These are phyloP conservation scores for Coelogynopora nodosa DNA, from an alignment of 2,888 invertebrate genomes.

Conservation along the genomic window DNA sequence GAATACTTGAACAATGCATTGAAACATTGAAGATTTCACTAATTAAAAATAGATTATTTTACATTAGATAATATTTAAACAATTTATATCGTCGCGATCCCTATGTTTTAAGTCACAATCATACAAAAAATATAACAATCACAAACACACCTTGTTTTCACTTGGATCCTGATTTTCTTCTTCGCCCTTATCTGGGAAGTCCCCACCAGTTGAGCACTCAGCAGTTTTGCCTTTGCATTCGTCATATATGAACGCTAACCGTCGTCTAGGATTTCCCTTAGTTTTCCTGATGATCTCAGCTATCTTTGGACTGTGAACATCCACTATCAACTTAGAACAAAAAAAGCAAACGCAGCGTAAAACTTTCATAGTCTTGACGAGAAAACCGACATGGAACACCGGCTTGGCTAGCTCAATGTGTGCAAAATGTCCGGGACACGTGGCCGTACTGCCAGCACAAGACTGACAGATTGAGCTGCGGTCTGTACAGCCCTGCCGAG, in stretches of 20 bases:
- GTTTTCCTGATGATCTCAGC: constrained; percentile 91
- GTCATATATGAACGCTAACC: constrained; percentile 91
- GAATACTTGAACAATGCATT: too few species aligned
- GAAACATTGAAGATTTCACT: too few species aligned
- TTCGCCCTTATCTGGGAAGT: constrained; percentile 60
- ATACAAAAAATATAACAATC: too few species aligned
- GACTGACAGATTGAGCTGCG: constrained; percentile 66
- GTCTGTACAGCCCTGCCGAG: constrained; percentile 92
- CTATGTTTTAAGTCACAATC: too few species aligned
- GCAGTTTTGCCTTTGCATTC: constrained; percentile 92
- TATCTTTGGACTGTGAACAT: constrained; percentile 85
- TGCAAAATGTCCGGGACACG: constrained; percentile 98
- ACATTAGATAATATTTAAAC: too few species aligned
- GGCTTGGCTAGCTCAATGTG: constrained; percentile 97
- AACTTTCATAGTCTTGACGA: constrained; percentile 92
- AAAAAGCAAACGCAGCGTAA: constrained; percentile 98
- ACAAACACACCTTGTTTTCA: constrained; percentile 52
- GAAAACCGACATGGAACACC: constrained; percentile 94
- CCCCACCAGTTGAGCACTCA: constrained; percentile 97
- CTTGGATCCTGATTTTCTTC: constrained; percentile 63
- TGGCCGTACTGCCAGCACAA: constrained; percentile 79
- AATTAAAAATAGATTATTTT: too few species aligned
- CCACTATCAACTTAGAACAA: constrained; percentile 92
- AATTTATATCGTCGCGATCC: too few species aligned
- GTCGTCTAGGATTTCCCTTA: constrained; percentile 88